A percentile compares a stretch with the other conserved stretches of the same genome.
phyloP scores from a whole-genome alignment of 2,797 vertebrate genomes.

The Melanogrammus aeglefinus region DNA sequence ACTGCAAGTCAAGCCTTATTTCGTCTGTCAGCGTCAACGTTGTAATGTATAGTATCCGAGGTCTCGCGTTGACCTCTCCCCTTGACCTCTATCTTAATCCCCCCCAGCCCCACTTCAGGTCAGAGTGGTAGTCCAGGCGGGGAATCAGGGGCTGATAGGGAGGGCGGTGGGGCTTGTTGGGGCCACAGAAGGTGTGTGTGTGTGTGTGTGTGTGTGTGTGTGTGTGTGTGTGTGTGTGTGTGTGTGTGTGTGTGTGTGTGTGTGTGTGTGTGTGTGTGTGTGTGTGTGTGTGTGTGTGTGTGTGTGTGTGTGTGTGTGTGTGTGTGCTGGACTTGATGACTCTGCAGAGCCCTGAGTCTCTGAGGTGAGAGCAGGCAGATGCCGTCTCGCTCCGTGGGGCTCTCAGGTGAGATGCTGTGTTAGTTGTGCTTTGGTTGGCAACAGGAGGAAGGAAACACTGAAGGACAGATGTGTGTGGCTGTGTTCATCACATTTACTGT shows the following conservation, averaged over 20 bases:
- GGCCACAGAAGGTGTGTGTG: neutral
- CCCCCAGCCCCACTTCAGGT: conserved; percentile 12
- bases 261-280: conserved; percentile 1
- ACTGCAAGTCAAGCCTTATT: conserved; percentile 14
- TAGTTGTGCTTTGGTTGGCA: neutral
- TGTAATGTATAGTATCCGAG: conserved; percentile 5
- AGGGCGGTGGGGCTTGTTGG: neutral
- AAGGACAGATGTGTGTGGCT: neutral
- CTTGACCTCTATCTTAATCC: neutral
- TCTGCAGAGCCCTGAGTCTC: neutral
- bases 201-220: neutral
- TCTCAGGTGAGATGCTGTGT: neutral
- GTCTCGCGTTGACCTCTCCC: conserved; percentile 11
- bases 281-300: conserved; percentile 1
- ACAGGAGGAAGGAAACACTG: neutral
- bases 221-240: conserved; percentile 1
- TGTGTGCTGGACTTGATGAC: neutral
- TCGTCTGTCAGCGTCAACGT: conserved; percentile 29
- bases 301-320: conserved; percentile 1
- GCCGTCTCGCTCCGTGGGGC: neutral
- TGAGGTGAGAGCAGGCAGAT: too few relatives aligned
- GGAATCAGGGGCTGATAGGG: neutral
- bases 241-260: conserved; percentile 1
- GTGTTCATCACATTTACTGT: neutral
- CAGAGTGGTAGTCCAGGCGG: neutral